phyloP scores from a whole-genome alignment of 2,113 vertebrate species.

The Crotalus horridus region DNA sequence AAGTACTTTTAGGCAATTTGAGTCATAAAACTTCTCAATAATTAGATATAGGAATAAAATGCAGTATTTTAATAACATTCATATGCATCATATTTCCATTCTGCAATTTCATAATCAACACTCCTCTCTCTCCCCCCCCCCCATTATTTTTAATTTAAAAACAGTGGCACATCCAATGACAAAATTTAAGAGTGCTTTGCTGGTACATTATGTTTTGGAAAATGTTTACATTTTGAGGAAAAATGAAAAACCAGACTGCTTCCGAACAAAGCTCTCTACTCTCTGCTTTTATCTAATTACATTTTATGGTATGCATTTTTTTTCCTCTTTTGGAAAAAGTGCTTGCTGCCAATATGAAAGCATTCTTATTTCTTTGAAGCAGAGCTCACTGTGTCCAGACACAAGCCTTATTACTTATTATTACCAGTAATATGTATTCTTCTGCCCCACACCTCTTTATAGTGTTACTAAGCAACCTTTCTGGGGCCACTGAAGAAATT shows the following conservation, averaged over 20 bases:
- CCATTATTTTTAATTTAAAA: not conserved
- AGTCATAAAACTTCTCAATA: constrained; percentile 18
- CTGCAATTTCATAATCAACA: constrained; percentile 15
- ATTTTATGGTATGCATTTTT: not conserved
- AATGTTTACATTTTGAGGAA: not conserved
- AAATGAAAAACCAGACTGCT: not conserved
- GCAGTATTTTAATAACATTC: not conserved
- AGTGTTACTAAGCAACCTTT: not conserved
- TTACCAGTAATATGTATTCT: not conserved
- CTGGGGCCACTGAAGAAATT: not conserved
- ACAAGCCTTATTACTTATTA: not conserved
- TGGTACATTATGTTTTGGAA: not conserved
- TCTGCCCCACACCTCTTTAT: not conserved
- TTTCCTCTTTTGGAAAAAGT: not conserved
- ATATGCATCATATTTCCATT: constrained; percentile 33
- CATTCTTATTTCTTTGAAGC: not conserved
- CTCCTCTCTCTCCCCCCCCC: not conserved
- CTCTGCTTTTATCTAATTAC: not conserved
- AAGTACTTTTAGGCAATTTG: not conserved
- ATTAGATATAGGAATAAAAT: not conserved
- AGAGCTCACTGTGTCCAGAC: not conserved
- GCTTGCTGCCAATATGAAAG: not conserved
- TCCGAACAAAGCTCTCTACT: not conserved
- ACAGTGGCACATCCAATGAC: constrained; percentile 25
- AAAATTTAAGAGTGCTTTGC: constrained; percentile 25